phyloP scores from a whole-genome alignment of 2,113 vertebrate genomes.

The Grallaria varia region DNA sequence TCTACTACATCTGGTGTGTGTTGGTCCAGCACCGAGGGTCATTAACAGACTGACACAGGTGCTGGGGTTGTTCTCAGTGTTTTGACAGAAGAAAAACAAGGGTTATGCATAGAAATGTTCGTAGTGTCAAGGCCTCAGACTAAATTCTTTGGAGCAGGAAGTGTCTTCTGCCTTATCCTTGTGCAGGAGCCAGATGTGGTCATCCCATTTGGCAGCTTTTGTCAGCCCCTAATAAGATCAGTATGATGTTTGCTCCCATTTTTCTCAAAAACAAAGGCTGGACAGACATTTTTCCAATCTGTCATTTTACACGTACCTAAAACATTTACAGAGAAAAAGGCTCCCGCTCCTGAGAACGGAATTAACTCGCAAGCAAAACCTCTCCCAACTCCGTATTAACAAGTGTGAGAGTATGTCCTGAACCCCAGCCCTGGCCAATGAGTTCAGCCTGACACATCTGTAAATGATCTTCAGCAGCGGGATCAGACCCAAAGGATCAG shows the following conservation, averaged over 20 bases:
- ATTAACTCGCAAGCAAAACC: conserved; percentile 31
- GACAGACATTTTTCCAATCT: background rate
- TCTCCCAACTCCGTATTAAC: conserved; percentile 49
- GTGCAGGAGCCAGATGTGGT: background rate
- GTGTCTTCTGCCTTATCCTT: background rate
- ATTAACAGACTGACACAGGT: background rate
- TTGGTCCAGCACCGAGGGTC: background rate
- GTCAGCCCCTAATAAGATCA: background rate
- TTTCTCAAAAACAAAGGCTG: conserved; percentile 18
- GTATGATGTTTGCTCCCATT: background rate
- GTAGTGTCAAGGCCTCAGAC: conserved; percentile 14
- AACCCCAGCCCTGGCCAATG: conserved; percentile 29
- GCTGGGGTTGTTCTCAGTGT: background rate
- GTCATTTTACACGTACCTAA: background rate
- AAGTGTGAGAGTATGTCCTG: conserved; percentile 49
- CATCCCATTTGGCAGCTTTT: background rate
- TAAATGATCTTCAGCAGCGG: conserved; percentile 49
- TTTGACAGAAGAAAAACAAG: background rate
- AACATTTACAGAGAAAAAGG: conserved; percentile 28
- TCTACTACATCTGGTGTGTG: background rate
- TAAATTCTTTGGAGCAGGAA: conserved; percentile 5
- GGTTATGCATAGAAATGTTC: conserved; percentile 15
- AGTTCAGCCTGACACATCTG: conserved; percentile 70
- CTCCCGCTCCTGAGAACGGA: conserved; percentile 15
- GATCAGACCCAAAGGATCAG: conserved; percentile 59